Conservation (phyloP, 2,113 vertebrate genomes). For the Chionis minor region DNA sequence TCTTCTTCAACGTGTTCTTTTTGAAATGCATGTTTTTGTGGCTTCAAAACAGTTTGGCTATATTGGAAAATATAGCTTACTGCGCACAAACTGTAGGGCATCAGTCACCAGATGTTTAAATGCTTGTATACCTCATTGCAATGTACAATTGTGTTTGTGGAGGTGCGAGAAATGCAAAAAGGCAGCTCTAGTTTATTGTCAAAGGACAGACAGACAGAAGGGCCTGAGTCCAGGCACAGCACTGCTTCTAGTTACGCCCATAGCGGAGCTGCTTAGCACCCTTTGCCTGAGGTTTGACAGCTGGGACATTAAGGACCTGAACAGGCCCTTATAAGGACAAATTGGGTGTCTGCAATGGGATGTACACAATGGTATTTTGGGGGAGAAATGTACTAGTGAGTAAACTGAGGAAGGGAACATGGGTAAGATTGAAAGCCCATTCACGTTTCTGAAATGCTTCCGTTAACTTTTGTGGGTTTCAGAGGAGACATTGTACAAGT, state of each 20-base stretch:
- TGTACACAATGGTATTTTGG: background rate
- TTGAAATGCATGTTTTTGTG: background rate
- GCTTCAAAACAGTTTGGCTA: background rate
- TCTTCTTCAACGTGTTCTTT: background rate
- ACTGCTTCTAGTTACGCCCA: accelerated
- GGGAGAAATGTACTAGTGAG: background rate
- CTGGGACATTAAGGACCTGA: background rate
- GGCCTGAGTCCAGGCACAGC: background rate
- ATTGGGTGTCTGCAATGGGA: background rate
- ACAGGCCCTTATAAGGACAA: background rate
- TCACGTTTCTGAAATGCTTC: background rate
- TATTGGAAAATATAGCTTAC: background rate
- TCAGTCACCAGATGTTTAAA: background rate
- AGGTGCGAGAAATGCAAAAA: background rate
- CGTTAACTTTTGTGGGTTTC: background rate
- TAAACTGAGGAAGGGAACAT: background rate
- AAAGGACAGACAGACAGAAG: background rate
- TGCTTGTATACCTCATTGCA: background rate
- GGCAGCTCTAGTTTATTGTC: background rate
- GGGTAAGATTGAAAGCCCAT: background rate
- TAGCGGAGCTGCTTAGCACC: background rate
- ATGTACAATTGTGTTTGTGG: background rate
- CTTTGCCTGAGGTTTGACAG: background rate
- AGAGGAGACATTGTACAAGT: background rate
- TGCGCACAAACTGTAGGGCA: background rate